Base-by-base conservation (phyloP, 1,140 invertebrate species). In the Drosophila lacertosa region DNA sequence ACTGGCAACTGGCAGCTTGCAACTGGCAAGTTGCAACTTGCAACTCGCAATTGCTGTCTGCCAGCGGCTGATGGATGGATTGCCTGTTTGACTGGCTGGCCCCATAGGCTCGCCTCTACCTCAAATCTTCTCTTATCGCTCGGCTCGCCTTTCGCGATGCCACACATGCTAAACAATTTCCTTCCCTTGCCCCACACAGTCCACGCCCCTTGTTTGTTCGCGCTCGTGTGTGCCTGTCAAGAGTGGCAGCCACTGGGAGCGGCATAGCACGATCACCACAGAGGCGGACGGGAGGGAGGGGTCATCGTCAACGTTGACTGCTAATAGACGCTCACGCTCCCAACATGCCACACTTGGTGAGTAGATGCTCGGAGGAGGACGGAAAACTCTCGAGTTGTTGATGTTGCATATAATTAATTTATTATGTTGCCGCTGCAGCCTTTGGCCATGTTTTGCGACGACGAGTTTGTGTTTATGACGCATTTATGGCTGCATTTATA, bases 341-440 rank as follows among this genome's bases (percentile, higher is more conserved):
- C 79, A 75, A 80, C 75, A 80, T 86, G 81, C 81, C 81, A 86
- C 81, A 84, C 80, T n/a, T n/a, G n/a, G n/a, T n/a, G n/a, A n/a
- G n/a, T n/a, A n/a, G n/a, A n/a, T n/a, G n/a, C n/a, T n/a, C n/a
- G n/a, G n/a, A n/a, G n/a, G n/a, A n/a, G n/a, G n/a, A n/a, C n/a
- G n/a, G n/a, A n/a, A n/a, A n/a, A n/a, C n/a, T n/a, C 47, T 50
- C 59, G 66, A 53, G 81, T 62, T 78, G 74, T 73, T 82, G 83
- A 88, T 88, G 82, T 88, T 88, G 82, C 83, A 88, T 89, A 89
- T 88, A 88, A 88, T 88, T 88, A 88, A 88, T 89, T 88, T 88
- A 88, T 88, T 88, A 82, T 89, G 82, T 89, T 88, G 83, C 76
- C 72, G 72, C 80, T 39, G 69, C 76, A 84, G 79, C 69, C 74